These are phyloP conservation scores for Drosophila diplacantha DNA, from an alignment of 2,888 invertebrate genomes.

Conservation along the genomic window DNA sequence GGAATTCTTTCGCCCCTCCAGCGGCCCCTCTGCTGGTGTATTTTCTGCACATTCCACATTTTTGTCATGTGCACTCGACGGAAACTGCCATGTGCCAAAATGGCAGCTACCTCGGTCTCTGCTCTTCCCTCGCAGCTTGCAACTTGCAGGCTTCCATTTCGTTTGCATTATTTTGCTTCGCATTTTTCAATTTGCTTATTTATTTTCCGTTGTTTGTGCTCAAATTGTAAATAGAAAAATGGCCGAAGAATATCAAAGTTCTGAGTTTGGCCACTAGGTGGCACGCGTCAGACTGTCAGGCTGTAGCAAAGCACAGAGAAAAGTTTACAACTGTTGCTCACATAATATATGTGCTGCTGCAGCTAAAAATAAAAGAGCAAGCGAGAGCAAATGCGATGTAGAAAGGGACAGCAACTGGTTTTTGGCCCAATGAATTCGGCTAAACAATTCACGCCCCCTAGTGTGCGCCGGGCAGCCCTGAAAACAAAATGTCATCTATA, in stretches of 20 bases:
- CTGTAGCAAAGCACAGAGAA: conserved; percentile 7
- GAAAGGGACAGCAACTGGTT: conserved; percentile 34
- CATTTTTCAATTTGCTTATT: conserved; percentile 39
- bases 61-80: conserved; percentile 64
- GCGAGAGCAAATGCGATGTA: background rate
- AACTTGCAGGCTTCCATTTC: conserved; percentile 48
- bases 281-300: conserved; percentile 23
- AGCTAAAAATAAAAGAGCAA: conserved; percentile 16
- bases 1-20: conserved; percentile 37
- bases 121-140: conserved; percentile 33
- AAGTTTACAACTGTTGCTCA: conserved; percentile 49
- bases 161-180: conserved; percentile 29
- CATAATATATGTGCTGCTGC: conserved; percentile 27
- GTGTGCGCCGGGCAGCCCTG: conserved; percentile 14
- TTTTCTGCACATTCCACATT: conserved; percentile 35
- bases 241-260: conserved; percentile 39
- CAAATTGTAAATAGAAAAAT: conserved; percentile 55
- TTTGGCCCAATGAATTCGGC: conserved; percentile 58
- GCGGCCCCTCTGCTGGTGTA: conserved; percentile 1
- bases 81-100: conserved; percentile 69
- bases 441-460: conserved; percentile 54
- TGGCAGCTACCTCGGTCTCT: conserved; percentile 44
- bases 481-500: conserved; percentile 65
- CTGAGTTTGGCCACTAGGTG: conserved; percentile 49
- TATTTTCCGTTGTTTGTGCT: conserved; percentile 37